phyloP scores from a whole-genome alignment of 2,797 vertebrate genomes.

The Lutjanus argentimaculatus region DNA sequence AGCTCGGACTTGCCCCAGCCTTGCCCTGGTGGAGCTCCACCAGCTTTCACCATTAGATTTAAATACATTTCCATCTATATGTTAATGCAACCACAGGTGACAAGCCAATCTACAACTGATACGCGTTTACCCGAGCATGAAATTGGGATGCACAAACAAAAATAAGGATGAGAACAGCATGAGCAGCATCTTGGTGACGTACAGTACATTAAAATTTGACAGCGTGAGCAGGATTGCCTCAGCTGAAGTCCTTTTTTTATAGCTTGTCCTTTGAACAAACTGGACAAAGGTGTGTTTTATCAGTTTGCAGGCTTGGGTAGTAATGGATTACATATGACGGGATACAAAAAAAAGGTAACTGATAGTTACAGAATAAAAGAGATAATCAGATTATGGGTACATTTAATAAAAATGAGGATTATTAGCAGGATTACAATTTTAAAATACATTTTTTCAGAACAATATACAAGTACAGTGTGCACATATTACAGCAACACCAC shows the following conservation, averaged over 20 bases:
- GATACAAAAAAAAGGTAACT: too few species aligned
- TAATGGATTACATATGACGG: too few species aligned
- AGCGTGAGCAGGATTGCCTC: constrained; percentile 50
- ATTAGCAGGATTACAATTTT: too few species aligned
- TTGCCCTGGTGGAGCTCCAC: constrained; percentile 45
- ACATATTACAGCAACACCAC: too few species aligned
- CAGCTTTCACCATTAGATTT: constrained; percentile 68
- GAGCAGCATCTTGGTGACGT: constrained; percentile 56
- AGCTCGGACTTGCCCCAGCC: constrained; percentile 43
- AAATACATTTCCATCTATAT: constrained; percentile 86
- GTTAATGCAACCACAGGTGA: constrained; percentile 84
- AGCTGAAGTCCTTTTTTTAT: constrained; percentile 25
- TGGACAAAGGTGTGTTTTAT: constrained; percentile 38
- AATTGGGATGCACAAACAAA: constrained; percentile 83
- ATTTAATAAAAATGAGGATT: too few species aligned
- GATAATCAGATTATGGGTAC: too few species aligned
- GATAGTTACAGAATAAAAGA: too few species aligned
- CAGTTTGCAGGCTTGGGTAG: constrained; percentile 1
- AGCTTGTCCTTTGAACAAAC: constrained; percentile 37
- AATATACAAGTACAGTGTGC: too few species aligned
- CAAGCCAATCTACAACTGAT: constrained; percentile 77
- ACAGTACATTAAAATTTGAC: constrained; percentile 60
- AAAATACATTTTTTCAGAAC: too few species aligned
- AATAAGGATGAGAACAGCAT: constrained; percentile 67
- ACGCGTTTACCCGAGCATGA: constrained; percentile 75